Evolutionary conservation across 2,888 invertebrate species (phyloP), one percentile per base, ranked within the genome.

Genomic region (Spicauda simplicius): DNA sequence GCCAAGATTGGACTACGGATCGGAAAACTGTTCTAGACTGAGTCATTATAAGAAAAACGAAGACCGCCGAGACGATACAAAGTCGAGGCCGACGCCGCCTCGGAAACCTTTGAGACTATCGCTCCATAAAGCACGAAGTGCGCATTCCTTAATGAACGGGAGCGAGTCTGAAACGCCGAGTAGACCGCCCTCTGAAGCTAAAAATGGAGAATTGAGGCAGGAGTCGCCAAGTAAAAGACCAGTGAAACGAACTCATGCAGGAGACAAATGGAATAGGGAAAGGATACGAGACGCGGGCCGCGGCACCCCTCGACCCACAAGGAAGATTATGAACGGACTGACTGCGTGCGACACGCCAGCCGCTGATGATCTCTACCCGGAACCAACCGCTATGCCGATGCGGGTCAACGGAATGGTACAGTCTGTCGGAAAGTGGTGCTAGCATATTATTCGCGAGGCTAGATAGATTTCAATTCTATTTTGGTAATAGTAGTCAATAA

Each of bases 71-170:
- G 80, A 78, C 8, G 94, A 94, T 61, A 81, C 80, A 10, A 94
- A 94, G 71, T 91, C 94, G 2, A 92, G 96, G 64, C 97, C 97
- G 0, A 95, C 96, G 14, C 97, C 97, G 5, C 98, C 97, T 19
- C 96, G 97, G 77, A 98, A 98, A 81, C 98, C 97, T 0, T 85
- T 97, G 59, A 94, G 97, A 11, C 88, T 98, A 52, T 97, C 97
- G 0, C 87, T 98, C 60, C 97, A 97, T 81, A 95, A 97, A 76
- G 97, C 97, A 0, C 95, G 96, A 71, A 97, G 97, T 84, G 94
- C 97, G 59, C 97, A 97, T 79, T 97, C 97, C 0, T 94, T 97
- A 19, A 76, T 87, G 57, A 85, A 85, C 76, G 90, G 91, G 33
- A 86, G 87, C 76, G 91, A 90, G 71, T 81, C 88, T 14, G 95